Evolutionary conservation across 2,888 invertebrate species (phyloP).

Genomic region (Masnerella sp.): DNA sequence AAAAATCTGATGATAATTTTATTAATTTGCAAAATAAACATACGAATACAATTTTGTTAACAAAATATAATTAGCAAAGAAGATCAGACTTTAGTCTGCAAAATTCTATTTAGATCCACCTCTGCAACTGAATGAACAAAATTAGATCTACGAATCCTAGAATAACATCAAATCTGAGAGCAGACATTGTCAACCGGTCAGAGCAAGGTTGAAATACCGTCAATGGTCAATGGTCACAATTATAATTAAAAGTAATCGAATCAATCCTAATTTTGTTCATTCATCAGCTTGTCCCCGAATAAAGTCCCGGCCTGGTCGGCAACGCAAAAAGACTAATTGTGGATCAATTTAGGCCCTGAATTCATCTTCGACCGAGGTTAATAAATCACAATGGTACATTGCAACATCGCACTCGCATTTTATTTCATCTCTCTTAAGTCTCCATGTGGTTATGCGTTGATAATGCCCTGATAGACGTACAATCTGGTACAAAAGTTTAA

Average conservation of each 20-base stretch:
- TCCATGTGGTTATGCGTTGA: conserved; percentile 6
- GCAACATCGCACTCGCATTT: conserved; percentile 37
- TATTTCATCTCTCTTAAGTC: conserved; percentile 44
- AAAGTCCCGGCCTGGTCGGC: conserved; percentile 56
- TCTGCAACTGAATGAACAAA: too few species aligned
- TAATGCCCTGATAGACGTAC: conserved; percentile 28
- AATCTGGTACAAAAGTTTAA: conserved; percentile 13
- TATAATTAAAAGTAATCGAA: conserved; percentile 65
- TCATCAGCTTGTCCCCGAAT: too few species aligned
- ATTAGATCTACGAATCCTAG: too few species aligned
- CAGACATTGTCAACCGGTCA: too few species aligned
- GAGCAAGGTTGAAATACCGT: too few species aligned
- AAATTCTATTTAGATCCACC: too few species aligned
- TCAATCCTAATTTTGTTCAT: conserved; percentile 71
- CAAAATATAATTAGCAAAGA: too few species aligned
- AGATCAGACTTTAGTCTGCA: too few species aligned
- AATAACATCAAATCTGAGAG: too few species aligned
- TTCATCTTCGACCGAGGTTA: conserved; percentile 70
- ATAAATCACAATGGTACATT: conserved; percentile 69
- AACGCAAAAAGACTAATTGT: conserved; percentile 69
- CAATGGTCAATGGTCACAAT: conserved; percentile 66
- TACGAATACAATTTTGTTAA: too few species aligned
- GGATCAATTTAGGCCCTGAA: conserved; percentile 72
- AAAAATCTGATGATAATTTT: too few species aligned
- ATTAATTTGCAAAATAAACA: too few species aligned